These are phyloP conservation scores for Porites lobata DNA, from an alignment of 92 coral and sea anemone genomes.

Conservation along the genomic window DNA sequence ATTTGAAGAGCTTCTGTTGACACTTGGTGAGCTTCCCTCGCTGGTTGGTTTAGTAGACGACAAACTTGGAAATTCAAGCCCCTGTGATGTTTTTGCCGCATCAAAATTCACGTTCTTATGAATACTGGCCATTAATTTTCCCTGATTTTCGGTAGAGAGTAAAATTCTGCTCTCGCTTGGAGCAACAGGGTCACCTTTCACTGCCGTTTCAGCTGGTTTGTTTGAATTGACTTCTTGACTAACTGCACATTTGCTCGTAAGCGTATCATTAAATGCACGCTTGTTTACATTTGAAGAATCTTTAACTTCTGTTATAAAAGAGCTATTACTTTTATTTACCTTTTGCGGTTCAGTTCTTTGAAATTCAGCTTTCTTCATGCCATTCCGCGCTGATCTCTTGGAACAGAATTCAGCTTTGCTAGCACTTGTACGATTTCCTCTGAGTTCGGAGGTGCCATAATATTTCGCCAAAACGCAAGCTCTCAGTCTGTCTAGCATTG, in stretches of 20 bases:
- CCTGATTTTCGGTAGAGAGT: neutral
- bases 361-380: neutral
- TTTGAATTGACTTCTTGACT: neutral
- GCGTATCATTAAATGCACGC: neutral
- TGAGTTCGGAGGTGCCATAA: conserved; percentile 80
- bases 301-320: neutral
- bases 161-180: neutral
- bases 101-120: neutral
- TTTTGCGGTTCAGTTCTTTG: neutral
- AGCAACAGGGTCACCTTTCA: neutral
- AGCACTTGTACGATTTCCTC: neutral
- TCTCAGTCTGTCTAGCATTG: conserved; percentile 88
- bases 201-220: neutral
- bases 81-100: neutral
- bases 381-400: conserved; percentile 17
- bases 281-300: neutral
- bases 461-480: conserved; percentile 96
- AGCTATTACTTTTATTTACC: neutral
- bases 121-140: neutral
- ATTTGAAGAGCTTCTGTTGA: conserved; percentile 36
- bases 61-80: neutral
- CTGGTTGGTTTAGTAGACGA: neutral
- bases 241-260: neutral
- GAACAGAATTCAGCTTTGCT: conserved; percentile 1
- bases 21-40: conserved; percentile 8